Evolutionary conservation across 2,113 vertebrate genomes (phyloP).

Genomic region (Symphodus melops): DNA sequence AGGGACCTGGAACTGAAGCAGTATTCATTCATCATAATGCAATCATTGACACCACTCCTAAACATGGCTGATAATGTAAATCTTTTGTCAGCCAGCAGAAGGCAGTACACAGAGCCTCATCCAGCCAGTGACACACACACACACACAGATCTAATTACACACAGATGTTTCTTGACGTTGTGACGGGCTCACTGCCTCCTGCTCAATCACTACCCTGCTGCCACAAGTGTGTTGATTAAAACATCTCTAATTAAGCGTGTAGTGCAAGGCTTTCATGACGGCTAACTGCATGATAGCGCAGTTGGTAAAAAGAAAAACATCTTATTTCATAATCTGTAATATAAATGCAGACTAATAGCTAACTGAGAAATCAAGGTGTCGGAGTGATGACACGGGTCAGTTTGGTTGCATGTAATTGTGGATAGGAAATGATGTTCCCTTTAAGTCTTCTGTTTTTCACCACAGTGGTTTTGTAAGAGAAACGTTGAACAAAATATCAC

Average conservation of each 20-base stretch:
- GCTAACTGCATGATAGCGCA: not conserved
- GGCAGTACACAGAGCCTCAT: not conserved
- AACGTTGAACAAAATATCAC: conserved; percentile 18
- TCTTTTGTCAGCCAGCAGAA: conserved; percentile 15
- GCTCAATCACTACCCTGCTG: conserved; percentile 8
- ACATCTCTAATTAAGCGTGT: conserved; percentile 5
- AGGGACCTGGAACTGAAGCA: not conserved
- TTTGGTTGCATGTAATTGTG: not conserved
- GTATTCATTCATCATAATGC: not conserved
- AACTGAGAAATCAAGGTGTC: not conserved
- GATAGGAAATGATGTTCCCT: not conserved
- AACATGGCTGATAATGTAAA: not conserved
- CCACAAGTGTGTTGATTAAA: conserved; percentile 18
- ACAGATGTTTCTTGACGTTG: conserved; percentile 31
- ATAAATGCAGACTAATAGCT: not conserved
- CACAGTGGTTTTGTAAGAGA: not conserved
- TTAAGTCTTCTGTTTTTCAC: not conserved
- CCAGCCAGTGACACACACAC: conserved; percentile 11
- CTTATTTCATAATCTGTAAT: not conserved
- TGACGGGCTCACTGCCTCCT: conserved; percentile 7
- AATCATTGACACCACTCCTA: not conserved
- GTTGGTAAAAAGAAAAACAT: not conserved
- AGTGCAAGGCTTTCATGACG: not conserved
- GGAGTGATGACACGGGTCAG: not conserved
- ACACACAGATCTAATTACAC: conserved; percentile 17